A percentile compares a stretch with the other conserved stretches of the same genome.
These are phyloP conservation scores for Promerops cafer DNA, from an alignment of 2,113 vertebrate genomes.

Conservation along the genomic window DNA sequence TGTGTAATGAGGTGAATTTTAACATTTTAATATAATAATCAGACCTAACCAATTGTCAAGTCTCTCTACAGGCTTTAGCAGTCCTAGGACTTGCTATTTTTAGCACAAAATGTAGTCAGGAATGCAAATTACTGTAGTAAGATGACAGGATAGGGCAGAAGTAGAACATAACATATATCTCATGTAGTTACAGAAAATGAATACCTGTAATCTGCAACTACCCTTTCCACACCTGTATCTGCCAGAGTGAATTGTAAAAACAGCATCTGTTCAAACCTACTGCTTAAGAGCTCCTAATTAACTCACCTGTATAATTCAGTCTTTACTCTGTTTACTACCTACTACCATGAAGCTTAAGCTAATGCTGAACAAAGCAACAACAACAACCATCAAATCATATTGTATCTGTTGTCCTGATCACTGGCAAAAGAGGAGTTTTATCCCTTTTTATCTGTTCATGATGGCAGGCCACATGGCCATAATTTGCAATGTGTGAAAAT, in stretches of 20 bases:
- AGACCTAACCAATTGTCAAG: constrained; percentile 17
- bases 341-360: not conserved
- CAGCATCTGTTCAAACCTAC: not conserved
- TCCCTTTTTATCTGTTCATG: not conserved
- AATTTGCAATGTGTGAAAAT: not conserved
- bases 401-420: not conserved
- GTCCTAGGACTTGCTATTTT: constrained; percentile 4
- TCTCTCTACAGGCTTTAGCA: not conserved
- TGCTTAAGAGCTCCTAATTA: not conserved
- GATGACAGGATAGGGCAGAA: not conserved
- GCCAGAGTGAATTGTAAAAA: not conserved
- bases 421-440: not conserved
- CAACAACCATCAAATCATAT: not conserved
- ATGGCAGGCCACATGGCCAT: not conserved
- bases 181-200: not conserved
- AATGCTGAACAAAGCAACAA: not conserved
- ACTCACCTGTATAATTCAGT: not conserved
- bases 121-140: constrained; percentile 17
- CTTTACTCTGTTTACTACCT: not conserved
- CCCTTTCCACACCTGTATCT: not conserved
- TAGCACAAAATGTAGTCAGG: not conserved
- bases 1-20: constrained; percentile 51
- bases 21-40: constrained; percentile 55
- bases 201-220: not conserved
- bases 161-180: not conserved